Evolutionary conservation across 1,140 invertebrate species (phyloP), one percentile per base, ranked within the genome.

Genomic region (Polyergus mexicanus): DNA sequence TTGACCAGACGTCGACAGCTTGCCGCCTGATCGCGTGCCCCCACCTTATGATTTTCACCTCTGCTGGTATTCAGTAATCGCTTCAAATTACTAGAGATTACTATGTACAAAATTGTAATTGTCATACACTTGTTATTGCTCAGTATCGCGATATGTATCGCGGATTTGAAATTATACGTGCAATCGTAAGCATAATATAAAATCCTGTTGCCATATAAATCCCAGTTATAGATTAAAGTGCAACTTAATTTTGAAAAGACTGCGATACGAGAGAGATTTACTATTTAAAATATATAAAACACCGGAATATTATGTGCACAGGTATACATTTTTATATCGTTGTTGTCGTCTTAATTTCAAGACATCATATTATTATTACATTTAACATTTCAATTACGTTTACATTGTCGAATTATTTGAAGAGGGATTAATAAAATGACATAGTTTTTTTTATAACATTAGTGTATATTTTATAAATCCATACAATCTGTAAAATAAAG

Each of bases 1-100:
- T 72, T 93, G 44, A 92, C 78, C 10, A 93, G 89, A 91, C 93
- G 92, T 84, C 92, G 92, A 62, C 91, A 93, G 41, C 90, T 93
- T 16, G 92, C 92, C 65, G 90, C 92, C 28, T 93, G 78, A 93
- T 87, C 10, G 41, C 16, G 7, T 3, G 32, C 32, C 32, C 2
- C 35, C 10, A 44, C 10, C 10, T 11, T 44, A 44, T 6, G 22
- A 19, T 47, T 51, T 11, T 28, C 0, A 6, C 4, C n/a, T 22
- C n/a, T 44, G 58, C 8, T 35, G 10, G 16, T 2, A n/a, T 56
- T 3, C 11, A n/a, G 2, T 38, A 58, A 19, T 60, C 22, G 35
- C 11, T 58, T 22, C 32, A 41, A 25, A 35, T 56, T 19, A 19
- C 19, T 58, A 28, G 3, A 13, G 11, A 13, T 60, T 72, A 60